A percentile compares a stretch with the other conserved stretches of the same genome.
These are phyloP conservation scores for Calidris pygmaea DNA, from an alignment of 2,113 vertebrate genomes.

Conservation along the genomic window DNA sequence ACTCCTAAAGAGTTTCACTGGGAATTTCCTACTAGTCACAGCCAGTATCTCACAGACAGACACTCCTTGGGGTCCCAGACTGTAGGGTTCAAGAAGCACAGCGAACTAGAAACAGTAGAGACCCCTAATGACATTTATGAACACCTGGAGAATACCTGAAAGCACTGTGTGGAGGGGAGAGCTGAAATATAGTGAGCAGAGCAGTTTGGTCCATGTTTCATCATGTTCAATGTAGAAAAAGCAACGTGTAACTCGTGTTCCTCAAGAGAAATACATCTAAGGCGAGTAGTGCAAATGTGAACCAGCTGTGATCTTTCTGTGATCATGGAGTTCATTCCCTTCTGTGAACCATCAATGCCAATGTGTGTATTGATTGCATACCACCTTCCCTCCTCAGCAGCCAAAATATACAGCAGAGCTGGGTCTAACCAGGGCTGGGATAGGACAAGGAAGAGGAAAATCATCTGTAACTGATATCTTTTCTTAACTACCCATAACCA, in stretches of 20 bases:
- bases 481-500: not conserved
- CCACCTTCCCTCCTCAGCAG: not conserved
- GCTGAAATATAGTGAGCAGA: not conserved
- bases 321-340: not conserved
- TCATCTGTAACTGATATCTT: not conserved
- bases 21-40: not conserved
- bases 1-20: not conserved
- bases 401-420: not conserved
- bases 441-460: not conserved
- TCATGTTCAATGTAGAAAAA: not conserved
- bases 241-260: not conserved
- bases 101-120: not conserved
- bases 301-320: not conserved
- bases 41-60: rapidly evolving
- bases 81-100: not conserved
- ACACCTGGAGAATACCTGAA: not conserved
- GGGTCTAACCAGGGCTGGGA: not conserved
- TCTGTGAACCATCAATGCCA: not conserved
- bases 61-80: not conserved
- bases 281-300: rapidly evolving
- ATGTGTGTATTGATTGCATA: not conserved
- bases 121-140: not conserved
- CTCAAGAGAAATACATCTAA: not conserved
- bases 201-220: not conserved
- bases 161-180: not conserved